Percentiles rank a stretch among this genome's conserved stretches.
Evolutionary conservation across 2,113 vertebrate genomes (phyloP).

Genomic region (Cryptomyrus ogoouensis): DNA sequence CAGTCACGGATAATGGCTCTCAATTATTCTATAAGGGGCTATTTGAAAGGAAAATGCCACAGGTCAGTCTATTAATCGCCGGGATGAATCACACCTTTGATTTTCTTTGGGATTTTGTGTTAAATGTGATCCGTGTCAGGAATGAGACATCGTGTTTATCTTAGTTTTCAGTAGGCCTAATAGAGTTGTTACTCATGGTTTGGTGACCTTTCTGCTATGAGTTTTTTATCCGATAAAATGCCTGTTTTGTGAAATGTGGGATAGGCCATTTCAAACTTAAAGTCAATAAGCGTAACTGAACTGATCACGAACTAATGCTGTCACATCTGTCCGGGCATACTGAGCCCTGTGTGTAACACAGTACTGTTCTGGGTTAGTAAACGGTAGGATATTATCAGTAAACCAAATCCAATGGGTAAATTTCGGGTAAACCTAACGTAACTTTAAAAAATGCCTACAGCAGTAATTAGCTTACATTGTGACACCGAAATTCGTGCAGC

Average conservation of each 20-base stretch:
- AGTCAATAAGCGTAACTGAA: background rate
- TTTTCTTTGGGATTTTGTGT: background rate
- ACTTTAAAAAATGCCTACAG: background rate
- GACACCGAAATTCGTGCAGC: background rate
- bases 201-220: background rate
- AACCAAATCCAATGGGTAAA: background rate
- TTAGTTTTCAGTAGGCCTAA: background rate
- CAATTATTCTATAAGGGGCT: background rate
- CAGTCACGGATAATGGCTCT: background rate
- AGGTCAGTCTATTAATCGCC: background rate
- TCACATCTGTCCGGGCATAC: background rate
- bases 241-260: background rate
- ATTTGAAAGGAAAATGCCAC: background rate
- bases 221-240: background rate
- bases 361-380: background rate
- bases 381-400: background rate
- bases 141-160: background rate
- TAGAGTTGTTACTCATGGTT: background rate
- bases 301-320: background rate
- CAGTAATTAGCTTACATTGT: background rate
- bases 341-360: background rate
- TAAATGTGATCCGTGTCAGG: background rate
- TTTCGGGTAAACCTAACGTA: background rate
- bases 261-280: background rate
- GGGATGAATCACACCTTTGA: background rate